Evolutionary conservation across 2,113 vertebrate species (phyloP).

Genomic region (Nothobranchius kuhntae): DNA sequence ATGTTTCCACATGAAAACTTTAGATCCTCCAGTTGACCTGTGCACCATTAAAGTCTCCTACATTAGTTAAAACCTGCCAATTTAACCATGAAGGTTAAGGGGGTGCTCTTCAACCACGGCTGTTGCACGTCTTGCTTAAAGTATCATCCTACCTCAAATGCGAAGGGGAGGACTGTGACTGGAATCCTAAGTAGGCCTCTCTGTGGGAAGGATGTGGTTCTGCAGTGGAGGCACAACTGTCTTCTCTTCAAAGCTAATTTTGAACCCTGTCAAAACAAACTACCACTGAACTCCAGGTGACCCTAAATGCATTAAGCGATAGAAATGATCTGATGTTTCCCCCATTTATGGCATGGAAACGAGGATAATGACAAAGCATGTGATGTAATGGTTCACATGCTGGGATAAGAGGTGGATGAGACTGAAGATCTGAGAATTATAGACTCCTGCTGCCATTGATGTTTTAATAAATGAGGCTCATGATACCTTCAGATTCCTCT

Average conservation of each 20-base stretch:
- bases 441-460: neutral
- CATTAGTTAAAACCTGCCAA: constrained; percentile 5
- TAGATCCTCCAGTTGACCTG: neutral
- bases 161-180: constrained; percentile 38
- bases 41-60: neutral
- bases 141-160: constrained; percentile 26
- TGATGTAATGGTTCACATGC: constrained; percentile 1
- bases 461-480: constrained; percentile 8
- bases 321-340: constrained; percentile 25
- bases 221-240: constrained; percentile 29
- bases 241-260: constrained; percentile 22
- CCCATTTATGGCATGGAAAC: constrained; percentile 19
- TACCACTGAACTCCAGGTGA: neutral
- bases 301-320: constrained; percentile 17
- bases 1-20: constrained; percentile 3
- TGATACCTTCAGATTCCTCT: neutral
- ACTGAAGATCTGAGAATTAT: neutral
- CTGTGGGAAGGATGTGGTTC: constrained; percentile 28
- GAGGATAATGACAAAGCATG: constrained; percentile 1
- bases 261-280: constrained; percentile 8
- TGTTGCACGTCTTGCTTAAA: constrained; percentile 31
- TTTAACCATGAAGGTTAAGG: constrained; percentile 2
- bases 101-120: constrained; percentile 32
- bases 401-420: neutral
- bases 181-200: constrained; percentile 38